These are phyloP conservation scores for Pseudonaja textilis DNA, from an alignment of 2,113 vertebrate species.

Conservation along the genomic window DNA sequence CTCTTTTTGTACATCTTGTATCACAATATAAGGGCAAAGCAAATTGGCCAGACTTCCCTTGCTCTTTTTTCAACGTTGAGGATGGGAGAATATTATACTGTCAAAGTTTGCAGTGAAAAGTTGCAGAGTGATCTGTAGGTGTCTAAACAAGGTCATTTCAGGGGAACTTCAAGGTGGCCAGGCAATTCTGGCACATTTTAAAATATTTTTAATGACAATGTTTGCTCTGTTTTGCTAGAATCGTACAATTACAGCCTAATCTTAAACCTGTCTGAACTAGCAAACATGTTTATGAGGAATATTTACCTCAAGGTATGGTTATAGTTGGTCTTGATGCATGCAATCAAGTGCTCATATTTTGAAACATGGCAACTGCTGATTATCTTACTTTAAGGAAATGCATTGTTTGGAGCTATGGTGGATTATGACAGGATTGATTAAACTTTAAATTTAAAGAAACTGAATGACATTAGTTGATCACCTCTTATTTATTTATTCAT, in stretches of 20 bases:
- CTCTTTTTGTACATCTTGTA: not conserved
- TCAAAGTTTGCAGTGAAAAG: not conserved
- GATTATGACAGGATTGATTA: not conserved
- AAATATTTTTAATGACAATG: not conserved
- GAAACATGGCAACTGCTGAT: not conserved
- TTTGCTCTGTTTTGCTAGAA: not conserved
- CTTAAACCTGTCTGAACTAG: constrained; percentile 1
- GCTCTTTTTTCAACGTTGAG: constrained; percentile 1
- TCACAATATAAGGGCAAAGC: not conserved
- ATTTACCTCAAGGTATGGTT: not conserved
- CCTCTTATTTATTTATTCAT: not conserved
- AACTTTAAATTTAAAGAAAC: not conserved
- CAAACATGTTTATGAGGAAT: not conserved
- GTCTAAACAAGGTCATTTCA: not conserved
- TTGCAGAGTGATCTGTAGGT: not conserved
- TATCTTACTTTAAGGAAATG: not conserved
- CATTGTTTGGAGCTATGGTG: not conserved
- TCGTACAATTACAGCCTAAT: not conserved
- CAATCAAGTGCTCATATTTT: not conserved
- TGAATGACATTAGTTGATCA: not conserved
- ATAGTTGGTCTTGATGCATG: not conserved
- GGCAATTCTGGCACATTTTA: not conserved
- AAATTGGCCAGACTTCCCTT: constrained; percentile 1
- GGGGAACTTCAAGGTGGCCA: not conserved
- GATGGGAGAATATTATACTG: not conserved